phyloP scores from a whole-genome alignment of 2,113 vertebrate species.

The Alouatta palliata region DNA sequence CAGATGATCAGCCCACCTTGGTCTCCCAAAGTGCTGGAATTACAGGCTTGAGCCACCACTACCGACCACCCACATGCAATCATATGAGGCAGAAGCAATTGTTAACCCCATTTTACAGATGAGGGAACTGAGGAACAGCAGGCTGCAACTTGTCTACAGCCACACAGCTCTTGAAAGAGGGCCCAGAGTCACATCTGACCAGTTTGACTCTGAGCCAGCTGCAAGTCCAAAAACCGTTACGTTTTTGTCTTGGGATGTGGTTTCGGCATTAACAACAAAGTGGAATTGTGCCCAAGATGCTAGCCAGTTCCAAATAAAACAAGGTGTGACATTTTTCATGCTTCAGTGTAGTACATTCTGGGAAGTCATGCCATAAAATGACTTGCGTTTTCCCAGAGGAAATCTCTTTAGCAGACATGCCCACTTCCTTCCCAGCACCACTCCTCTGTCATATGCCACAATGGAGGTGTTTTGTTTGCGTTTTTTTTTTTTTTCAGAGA shows the following conservation, averaged over 20 bases:
- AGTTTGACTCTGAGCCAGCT: background rate
- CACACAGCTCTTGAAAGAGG: background rate
- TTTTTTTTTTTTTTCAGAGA: too few relatives aligned
- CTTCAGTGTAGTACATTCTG: background rate
- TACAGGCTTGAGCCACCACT: too few relatives aligned
- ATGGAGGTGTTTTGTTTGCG: too few relatives aligned
- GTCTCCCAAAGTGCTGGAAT: too few relatives aligned
- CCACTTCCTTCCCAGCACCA: background rate
- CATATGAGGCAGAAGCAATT: background rate
- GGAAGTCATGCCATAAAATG: background rate
- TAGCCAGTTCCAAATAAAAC: background rate
- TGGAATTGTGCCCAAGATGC: background rate
- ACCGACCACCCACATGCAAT: too few relatives aligned
- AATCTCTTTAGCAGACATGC: background rate
- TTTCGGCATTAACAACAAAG: background rate
- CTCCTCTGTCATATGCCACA: background rate
- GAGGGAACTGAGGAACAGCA: background rate
- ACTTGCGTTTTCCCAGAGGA: background rate
- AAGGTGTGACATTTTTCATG: background rate
- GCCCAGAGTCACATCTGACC: background rate
- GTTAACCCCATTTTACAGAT: background rate
- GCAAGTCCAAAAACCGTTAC: background rate
- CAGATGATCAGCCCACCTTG: too few relatives aligned
- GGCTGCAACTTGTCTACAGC: background rate
- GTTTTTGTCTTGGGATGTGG: background rate